phyloP scores from a whole-genome alignment of 2,888 invertebrate species.

The Trachelus stipa region DNA sequence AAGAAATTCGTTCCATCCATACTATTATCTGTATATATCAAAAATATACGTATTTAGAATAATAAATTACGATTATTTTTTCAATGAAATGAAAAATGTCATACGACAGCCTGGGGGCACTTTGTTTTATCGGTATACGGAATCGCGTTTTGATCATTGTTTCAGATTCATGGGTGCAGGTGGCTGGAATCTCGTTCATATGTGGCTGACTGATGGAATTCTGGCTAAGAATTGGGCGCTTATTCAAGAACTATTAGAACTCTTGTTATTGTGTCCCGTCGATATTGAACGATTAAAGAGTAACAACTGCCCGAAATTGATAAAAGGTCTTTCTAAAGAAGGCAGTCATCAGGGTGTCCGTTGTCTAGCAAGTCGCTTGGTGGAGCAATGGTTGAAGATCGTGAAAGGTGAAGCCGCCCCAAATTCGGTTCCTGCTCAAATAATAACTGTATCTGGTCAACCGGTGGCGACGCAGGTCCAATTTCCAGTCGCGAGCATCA shows the following conservation, averaged over 20 bases:
- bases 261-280: conserved; percentile 88
- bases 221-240: conserved; percentile 87
- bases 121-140: neutral
- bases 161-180: conserved; percentile 86
- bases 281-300: conserved; percentile 90
- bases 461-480: conserved; percentile 31
- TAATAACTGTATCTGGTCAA: conserved; percentile 66
- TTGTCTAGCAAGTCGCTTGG: conserved; percentile 82
- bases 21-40: neutral
- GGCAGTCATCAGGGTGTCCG: conserved; percentile 83
- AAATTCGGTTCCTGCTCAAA: conserved; percentile 59
- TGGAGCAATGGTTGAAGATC: conserved; percentile 90
- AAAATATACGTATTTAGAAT: neutral
- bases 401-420: conserved; percentile 81
- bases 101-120: neutral
- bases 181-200: conserved; percentile 91
- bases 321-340: conserved; percentile 88
- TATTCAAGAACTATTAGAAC: conserved; percentile 86
- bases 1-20: neutral
- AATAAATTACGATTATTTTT: neutral
- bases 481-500: neutral
- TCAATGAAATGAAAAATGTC: neutral
- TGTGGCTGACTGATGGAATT: conserved; percentile 91
- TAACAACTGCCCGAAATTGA: conserved; percentile 91
- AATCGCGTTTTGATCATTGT: conserved; percentile 31